Percentiles rank a stretch among this genome's conserved stretches.
phyloP scores from a whole-genome alignment of 2,113 vertebrate species.

The Gasterosteus nipponicus region DNA sequence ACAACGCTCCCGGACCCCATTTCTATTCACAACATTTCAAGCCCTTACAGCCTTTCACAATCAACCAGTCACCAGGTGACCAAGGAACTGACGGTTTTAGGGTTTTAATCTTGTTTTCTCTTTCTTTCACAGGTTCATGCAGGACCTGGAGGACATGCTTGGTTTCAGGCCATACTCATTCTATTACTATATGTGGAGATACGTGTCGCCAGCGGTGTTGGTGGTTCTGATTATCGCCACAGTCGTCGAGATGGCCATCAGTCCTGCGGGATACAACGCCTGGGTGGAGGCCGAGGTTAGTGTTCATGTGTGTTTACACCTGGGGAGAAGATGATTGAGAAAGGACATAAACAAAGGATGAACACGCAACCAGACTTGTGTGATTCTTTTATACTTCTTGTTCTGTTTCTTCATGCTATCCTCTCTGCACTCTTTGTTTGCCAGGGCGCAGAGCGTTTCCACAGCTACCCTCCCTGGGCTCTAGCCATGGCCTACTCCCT shows the following conservation, averaged over 20 bases:
- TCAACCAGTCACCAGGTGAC: neutral
- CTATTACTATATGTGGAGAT: conserved; percentile 98
- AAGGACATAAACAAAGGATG: neutral
- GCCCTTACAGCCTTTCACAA: neutral
- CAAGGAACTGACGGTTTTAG: no score
- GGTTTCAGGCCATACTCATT: conserved; percentile 91
- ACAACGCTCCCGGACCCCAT: neutral
- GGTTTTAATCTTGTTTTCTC: neutral
- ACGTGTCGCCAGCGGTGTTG: conserved; percentile 92
- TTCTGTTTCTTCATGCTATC: neutral
- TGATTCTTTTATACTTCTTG: neutral
- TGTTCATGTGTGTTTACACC: neutral
- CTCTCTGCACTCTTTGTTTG: conserved; percentile 14
- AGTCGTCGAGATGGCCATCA: conserved; percentile 92
- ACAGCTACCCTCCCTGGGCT: conserved; percentile 95
- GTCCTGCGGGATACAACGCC: conserved; percentile 93
- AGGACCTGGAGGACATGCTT: conserved; percentile 98
- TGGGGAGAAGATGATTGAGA: neutral
- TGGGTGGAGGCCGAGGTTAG: conserved; percentile 95
- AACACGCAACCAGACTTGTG: neutral
- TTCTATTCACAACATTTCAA: neutral
- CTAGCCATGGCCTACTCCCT: conserved; percentile 90
- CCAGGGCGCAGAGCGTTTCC: conserved; percentile 89
- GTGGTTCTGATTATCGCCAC: conserved; percentile 88
- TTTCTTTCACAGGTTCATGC: conserved; percentile 89